Conservation (phyloP, 2,113 vertebrate species). For the Malurus cyaneus region DNA sequence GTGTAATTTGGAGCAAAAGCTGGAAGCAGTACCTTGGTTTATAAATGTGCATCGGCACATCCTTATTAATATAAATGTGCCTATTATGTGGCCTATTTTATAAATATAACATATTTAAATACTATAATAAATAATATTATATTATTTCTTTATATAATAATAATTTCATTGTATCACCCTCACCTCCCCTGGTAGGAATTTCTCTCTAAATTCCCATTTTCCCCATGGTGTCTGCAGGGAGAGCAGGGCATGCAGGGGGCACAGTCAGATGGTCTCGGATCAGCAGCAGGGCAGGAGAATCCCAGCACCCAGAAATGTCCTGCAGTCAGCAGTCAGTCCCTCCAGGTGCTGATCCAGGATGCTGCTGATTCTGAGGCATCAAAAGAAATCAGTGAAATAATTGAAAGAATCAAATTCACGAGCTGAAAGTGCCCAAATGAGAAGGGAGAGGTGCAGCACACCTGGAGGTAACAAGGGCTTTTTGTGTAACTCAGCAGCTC, state of each 20-base stretch:
- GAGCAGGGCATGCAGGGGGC: not conserved
- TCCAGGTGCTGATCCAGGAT: not conserved
- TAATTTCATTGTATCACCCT: not conserved
- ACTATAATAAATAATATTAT: too few species aligned
- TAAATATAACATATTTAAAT: too few species aligned
- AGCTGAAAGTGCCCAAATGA: not conserved
- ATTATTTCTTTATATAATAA: too few species aligned
- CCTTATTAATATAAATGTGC: too few species aligned
- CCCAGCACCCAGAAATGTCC: not conserved
- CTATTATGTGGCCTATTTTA: too few species aligned
- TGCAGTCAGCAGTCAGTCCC: not conserved
- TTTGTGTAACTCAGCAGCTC: not conserved
- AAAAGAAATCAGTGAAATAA: not conserved
- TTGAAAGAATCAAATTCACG: not conserved
- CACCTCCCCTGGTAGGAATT: not conserved
- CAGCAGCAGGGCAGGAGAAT: fast-evolving
- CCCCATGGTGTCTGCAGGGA: not conserved
- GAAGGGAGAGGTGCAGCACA: fast-evolving
- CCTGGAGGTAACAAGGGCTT: not conserved
- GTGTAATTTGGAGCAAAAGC: not conserved
- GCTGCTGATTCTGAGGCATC: not conserved
- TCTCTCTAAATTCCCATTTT: not conserved
- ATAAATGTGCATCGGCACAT: not conserved
- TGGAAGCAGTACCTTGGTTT: not conserved
- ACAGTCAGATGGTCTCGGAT: fast-evolving